Evolutionary conservation across 2,113 vertebrate genomes (phyloP), one percentile per base, ranked within the genome.

Genomic region (Colistium nudipinnis): DNA sequence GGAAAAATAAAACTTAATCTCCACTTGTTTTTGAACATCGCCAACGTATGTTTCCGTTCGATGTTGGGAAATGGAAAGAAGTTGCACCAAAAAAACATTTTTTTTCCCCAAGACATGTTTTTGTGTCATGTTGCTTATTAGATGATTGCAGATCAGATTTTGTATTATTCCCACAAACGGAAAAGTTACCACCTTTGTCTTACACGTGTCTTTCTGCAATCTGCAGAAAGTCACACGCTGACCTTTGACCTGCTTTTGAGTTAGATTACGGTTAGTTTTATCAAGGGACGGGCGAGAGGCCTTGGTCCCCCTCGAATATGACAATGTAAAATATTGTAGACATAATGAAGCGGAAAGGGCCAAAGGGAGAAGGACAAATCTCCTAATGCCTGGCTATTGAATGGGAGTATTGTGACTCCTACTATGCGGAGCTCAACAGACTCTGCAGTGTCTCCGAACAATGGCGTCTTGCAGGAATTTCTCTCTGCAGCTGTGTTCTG

Each of bases 361-460:
- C 66, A 45, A 55, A 62, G 61, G 38, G 27, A 60, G 59, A 80
- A 62, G 56, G 62, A 25, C 45, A 47, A 68, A 66, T 75, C 61
- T 24, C 53, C 36, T 47, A 74, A 51, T 57, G 24, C 47, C 35
- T n/a, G 6, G 16, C 9, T 27, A 31, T 43, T 87, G 85, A 92
- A 89, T 84, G 79, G 75, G 30, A 36, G 70, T 69, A 89, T 91
- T 92, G 87, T 92, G 57, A 81, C 79, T 83, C 75, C 74, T 53
- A 74, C 78, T 47, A 36, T 54, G 45, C 55, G 67, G 17, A 45
- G 70, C 55, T 56, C 62, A 77, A 90, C 87, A 91, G 79, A 86
- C 73, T 57, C 52, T 1, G 64, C 74, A 88, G 77, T 92, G 91
- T 90, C 69, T 68, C 74, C 68, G 67, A 88, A 92, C 89, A 88